phyloP scores from a whole-genome alignment of 37 sponge, comb jelly and placozoan species.

The Agelas oroides region DNA sequence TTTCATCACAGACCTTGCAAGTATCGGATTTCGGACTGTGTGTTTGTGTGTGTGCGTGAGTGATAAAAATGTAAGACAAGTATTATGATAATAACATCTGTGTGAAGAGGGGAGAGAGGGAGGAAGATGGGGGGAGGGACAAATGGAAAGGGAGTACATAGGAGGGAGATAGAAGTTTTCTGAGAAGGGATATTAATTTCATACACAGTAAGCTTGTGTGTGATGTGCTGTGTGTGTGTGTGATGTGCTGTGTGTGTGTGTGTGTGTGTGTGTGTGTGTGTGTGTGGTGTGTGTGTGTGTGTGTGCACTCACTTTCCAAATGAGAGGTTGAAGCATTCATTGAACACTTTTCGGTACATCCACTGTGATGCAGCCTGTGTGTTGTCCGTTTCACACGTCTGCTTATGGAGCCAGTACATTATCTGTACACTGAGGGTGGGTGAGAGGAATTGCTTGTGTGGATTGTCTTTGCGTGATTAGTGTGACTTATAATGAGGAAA shows the following conservation, averaged over 20 bases:
- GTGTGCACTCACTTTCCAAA: constrained; percentile 37
- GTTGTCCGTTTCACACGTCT: background rate
- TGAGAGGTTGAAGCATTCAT: constrained; percentile 50
- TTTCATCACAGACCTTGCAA: constrained; percentile 37
- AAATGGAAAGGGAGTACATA: no score
- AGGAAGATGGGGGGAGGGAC: no score
- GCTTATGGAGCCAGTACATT: constrained; percentile 41
- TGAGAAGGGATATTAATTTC: background rate
- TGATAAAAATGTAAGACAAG: no score
- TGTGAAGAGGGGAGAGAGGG: no score
- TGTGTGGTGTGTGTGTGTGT: background rate
- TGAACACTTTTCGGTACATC: constrained; percentile 45
- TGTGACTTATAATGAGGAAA: constrained; percentile 47
- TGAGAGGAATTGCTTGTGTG: constrained; percentile 11
- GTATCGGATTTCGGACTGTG: constrained; percentile 37
- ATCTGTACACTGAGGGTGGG: background rate
- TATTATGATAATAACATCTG: no score
- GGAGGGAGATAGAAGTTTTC: no score
- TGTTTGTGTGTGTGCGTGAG: no score
- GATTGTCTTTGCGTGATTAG: constrained; percentile 50
- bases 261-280: background rate
- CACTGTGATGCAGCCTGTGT: constrained; percentile 22
- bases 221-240: no score
- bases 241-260: no score
- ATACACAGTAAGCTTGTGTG: background rate